Base-by-base conservation (phyloP, 2,797 vertebrate genomes). In the Botia almorhae region DNA sequence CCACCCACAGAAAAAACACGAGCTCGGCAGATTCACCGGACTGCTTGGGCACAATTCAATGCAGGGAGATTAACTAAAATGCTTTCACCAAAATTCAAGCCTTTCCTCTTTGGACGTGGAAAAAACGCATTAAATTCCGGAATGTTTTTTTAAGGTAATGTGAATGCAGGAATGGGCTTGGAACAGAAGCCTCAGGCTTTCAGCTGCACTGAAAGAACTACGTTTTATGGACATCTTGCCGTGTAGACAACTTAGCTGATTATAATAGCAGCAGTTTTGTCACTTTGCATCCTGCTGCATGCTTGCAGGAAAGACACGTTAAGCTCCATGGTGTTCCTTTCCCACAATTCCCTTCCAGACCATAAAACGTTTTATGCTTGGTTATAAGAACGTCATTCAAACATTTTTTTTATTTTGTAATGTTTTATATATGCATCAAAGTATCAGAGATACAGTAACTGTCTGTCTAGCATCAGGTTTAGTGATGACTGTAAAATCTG, bases 1-100 rank as follows among this genome's bases (percentile, higher is more conserved):
- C 64, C 75, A 69, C 64, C 64, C 75, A 69, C 75, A 29, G 64
- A 17, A 78, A 39, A 78, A 69, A 53, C 67, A 26, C 13, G 26
- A 78, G 68, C 43, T 19, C 16, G n/a, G 55, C 55, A 69, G 76
- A 69, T 60, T 78, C 65, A 69, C 55, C 50, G 73, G 48, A 56
- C 1, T 14, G 29, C 67, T 79, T 46, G 0, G 70, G 77, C 69
- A 23, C 69, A 46, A 69, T 69, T 78, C 67, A 71, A 48, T 39
- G 46, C 4, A 10, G 61, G 46, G 26, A 71, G 67, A 63, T 70
- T 70, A 78, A 26, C 26, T 36, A 7, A 5, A 46, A 50, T 17
- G 43, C 60, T 70, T 51, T 60, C 13, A 6, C 68, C 43, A 21
- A 69, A 63, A 78, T 63, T 36, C n/a, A 21, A 70, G 48, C 76